Evolutionary conservation across 1,140 invertebrate genomes (phyloP).

Genomic region (Platyura marginata): DNA sequence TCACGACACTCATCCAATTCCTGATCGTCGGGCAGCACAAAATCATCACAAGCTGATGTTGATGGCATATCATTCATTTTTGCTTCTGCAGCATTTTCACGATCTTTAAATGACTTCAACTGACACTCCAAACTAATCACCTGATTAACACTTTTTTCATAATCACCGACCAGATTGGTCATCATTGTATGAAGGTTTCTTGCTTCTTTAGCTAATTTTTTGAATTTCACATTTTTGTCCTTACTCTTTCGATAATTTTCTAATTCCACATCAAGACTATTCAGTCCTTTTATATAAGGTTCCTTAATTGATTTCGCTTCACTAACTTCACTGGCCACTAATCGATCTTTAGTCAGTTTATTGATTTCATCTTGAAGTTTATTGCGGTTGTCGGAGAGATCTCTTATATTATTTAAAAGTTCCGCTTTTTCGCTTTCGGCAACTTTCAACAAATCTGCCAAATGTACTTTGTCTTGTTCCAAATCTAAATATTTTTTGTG

Average conservation of each 20-base stretch:
- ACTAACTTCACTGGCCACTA: background rate
- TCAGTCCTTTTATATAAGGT: background rate
- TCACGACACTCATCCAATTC: too few relatives aligned
- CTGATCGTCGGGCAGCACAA: too few relatives aligned
- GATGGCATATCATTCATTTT: too few relatives aligned
- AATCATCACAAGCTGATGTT: too few relatives aligned
- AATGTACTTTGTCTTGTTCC: constrained; percentile 21
- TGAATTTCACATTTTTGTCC: constrained; percentile 19
- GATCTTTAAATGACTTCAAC: background rate
- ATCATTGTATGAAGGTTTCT: constrained; percentile 17
- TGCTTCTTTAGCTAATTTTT: constrained; percentile 21
- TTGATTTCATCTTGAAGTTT: constrained; percentile 7
- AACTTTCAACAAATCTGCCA: constrained; percentile 14
- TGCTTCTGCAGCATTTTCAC: background rate
- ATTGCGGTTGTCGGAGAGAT: constrained; percentile 8
- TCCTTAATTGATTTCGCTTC: background rate
- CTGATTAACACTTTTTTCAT: constrained; percentile 4
- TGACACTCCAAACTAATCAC: background rate
- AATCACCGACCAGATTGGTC: constrained; percentile 16
- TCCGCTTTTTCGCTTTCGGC: constrained; percentile 10
- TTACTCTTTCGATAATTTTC: constrained; percentile 18
- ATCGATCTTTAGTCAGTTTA: constrained; percentile 1
- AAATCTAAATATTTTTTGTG: constrained; percentile 25
- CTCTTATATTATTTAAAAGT: constrained; percentile 6
- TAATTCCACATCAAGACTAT: constrained; percentile 13